These are phyloP conservation scores for Enteromius viviparus DNA, from an alignment of 2,797 vertebrate species.

Conservation along the genomic window DNA sequence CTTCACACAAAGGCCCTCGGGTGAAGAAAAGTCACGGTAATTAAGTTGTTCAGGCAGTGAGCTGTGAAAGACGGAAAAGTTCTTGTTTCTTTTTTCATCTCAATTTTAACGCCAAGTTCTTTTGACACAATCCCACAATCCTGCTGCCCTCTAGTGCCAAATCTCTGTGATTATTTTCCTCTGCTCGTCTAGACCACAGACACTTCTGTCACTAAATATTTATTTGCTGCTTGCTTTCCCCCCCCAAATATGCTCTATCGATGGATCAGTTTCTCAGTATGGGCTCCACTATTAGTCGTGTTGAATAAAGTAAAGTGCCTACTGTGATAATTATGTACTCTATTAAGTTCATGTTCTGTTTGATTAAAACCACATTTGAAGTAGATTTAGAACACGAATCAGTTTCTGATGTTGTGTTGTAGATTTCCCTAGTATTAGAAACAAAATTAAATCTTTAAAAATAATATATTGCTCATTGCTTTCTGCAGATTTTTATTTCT, in stretches of 20 bases:
- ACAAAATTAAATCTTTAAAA: not conserved
- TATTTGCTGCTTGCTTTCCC: not conserved
- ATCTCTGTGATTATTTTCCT: not conserved
- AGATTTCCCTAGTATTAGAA: not conserved
- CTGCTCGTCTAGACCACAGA: not conserved
- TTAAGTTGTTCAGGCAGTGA: conserved; percentile 45
- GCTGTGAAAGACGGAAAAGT: conserved; percentile 11
- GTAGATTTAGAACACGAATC: not conserved
- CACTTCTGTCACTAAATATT: not conserved
- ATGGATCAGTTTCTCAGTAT: conserved; percentile 4
- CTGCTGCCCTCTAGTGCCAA: conserved; percentile 43
- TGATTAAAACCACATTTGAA: not conserved
- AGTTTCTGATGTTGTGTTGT: not conserved
- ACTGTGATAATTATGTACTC: conserved; percentile 2
- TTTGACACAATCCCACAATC: conserved; percentile 22
- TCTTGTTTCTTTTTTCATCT: conserved; percentile 3
- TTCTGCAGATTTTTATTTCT: not conserved
- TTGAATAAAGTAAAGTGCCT: not conserved
- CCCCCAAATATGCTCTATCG: not conserved
- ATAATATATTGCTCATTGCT: not conserved
- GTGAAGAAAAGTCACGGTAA: conserved; percentile 41
- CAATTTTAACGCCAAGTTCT: not conserved
- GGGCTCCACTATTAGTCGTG: not conserved
- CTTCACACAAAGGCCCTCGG: conserved; percentile 25
- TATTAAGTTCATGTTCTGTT: not conserved